Evolutionary conservation across 2,797 vertebrate genomes (phyloP).

Genomic region (Hypotaenidia okinawae): DNA sequence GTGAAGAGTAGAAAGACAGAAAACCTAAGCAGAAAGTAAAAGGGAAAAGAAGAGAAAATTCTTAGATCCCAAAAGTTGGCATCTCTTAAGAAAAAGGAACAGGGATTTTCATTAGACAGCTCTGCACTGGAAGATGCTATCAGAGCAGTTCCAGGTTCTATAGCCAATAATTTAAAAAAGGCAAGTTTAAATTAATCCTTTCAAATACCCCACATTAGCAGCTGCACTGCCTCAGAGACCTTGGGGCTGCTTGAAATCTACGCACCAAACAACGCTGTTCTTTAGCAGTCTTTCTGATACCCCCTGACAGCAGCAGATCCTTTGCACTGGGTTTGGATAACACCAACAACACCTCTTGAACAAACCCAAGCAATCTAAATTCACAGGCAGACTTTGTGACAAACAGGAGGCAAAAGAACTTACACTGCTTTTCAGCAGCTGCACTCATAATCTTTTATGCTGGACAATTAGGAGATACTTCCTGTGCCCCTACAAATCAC

Average conservation of each 20-base stretch:
- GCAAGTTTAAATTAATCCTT: background rate
- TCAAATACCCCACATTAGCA: background rate
- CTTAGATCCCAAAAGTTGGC: background rate
- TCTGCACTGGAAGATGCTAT: background rate
- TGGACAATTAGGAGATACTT: background rate
- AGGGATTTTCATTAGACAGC: background rate
- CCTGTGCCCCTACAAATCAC: too few species aligned
- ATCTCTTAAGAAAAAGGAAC: background rate
- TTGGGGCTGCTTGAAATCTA: background rate
- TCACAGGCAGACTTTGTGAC: background rate
- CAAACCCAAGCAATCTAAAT: background rate
- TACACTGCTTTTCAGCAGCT: background rate
- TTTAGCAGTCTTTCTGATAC: background rate
- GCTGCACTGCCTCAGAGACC: background rate
- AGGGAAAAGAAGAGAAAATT: background rate
- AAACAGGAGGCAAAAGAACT: background rate
- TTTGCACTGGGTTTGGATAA: background rate
- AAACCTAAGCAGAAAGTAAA: background rate
- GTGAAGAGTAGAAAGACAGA: background rate
- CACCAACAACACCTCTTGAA: background rate
- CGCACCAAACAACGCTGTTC: background rate
- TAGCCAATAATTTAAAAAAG: background rate
- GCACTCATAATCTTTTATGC: background rate
- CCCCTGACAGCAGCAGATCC: background rate
- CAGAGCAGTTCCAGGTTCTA: background rate